Evolutionary conservation across 2,797 vertebrate genomes (phyloP), one percentile per base, ranked within the genome.

Genomic region (Helostoma temminkii): DNA sequence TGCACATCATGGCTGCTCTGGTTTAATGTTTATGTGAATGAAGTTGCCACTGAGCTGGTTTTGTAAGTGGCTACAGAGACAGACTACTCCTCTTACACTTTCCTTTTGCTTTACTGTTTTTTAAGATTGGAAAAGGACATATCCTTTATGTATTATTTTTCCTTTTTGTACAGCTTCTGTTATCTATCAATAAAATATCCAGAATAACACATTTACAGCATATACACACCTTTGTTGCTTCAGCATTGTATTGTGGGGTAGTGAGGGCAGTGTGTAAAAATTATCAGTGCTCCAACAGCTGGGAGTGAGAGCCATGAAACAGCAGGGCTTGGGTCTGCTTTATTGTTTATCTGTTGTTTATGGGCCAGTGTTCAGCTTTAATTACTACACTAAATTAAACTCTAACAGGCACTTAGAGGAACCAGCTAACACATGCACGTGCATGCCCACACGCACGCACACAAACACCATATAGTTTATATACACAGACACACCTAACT

Each of bases 301-400:
- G 96, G 95, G 94, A 95, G 95, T 94, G 95, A 95, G 93, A 93
- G 94, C 95, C 94, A 96, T 97, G 96, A 97, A 97, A 96, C 97
- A 97, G 96, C 96, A 95, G 96, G 96, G 95, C 95, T 94, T 62
- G 85, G 94, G 93, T 93, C 95, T 93, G 94, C 93, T 96, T 97
- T 97, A 97, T 97, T 97, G 96, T 97, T 98, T 97, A 97, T 98
- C 96, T 98, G 97, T 98, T 98, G 97, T 98, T 98, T 97, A 98
- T 97, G 96, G 96, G 95, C 96, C 94, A 96, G 95, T 97, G 96
- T 98, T 97, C 95, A 96, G 95, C 94, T 98, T 98, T 98, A 98
- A 98, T 99, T 98, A 97, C 96, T 95, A 95, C 96, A 96, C 96
- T 98, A 98, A 98, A 98, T 98, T 98, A 98, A 98, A 96, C 94